A percentile compares a stretch with the other conserved stretches of the same genome.
Conservation (phyloP, 1,140 invertebrate species). For the Phthorimaea operculella region DNA sequence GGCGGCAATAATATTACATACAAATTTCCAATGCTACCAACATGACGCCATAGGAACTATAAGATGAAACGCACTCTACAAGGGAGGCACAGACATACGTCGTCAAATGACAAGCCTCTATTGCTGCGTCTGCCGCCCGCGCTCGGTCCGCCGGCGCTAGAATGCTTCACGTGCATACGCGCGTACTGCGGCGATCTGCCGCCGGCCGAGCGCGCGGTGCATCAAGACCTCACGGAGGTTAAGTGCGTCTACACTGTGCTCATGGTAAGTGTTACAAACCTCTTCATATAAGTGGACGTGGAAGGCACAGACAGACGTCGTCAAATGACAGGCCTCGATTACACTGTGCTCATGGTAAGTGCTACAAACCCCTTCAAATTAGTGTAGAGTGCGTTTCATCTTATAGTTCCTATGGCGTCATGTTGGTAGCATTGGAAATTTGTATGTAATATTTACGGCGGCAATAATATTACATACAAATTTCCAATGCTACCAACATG, state of each 20-base stretch:
- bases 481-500: too few relatives aligned
- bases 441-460: too few relatives aligned
- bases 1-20: too few relatives aligned
- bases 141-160: constrained; percentile 86
- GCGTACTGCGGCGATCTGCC: constrained; percentile 96
- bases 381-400: too few relatives aligned
- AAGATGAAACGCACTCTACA: too few relatives aligned
- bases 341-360: constrained; percentile 93
- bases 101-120: constrained; percentile 94
- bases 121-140: constrained; percentile 83
- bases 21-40: too few relatives aligned
- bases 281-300: constrained; percentile 87
- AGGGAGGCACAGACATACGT: constrained; percentile 96
- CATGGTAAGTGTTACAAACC: constrained; percentile 76
- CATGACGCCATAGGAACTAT: too few relatives aligned
- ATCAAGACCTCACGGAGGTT: constrained; percentile 79
- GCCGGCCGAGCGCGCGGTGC: constrained; percentile 67
- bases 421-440: too few relatives aligned
- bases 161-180: constrained; percentile 95
- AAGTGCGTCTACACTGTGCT: constrained; percentile 97
- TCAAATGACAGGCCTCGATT: constrained; percentile 98
- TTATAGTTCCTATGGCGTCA: too few relatives aligned
- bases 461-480: too few relatives aligned
- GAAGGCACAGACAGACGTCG: constrained; percentile 95
- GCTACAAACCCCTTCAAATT: too few relatives aligned